Conservation (phyloP, 2,113 vertebrate genomes). For the Hucho hucho region DNA sequence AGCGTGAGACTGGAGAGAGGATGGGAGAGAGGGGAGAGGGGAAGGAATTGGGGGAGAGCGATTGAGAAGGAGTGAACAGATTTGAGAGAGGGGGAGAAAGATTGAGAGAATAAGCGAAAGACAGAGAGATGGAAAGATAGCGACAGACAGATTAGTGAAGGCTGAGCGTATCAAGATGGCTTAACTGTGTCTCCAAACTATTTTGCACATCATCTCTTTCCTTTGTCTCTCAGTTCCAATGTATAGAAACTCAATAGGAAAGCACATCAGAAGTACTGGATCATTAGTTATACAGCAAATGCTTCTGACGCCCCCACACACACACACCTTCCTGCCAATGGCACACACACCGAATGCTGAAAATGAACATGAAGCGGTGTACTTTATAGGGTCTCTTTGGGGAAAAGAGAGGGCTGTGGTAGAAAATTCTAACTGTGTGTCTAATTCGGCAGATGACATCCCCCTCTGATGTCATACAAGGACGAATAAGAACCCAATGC, state of each 20-base stretch:
- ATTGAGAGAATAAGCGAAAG: neutral
- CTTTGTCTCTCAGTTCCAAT: neutral
- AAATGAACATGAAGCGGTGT: neutral
- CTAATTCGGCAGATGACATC: neutral
- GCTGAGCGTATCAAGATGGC: neutral
- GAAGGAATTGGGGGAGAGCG: neutral
- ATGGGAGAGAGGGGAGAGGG: neutral
- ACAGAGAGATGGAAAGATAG: neutral
- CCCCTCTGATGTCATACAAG: neutral
- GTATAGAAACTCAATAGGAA: neutral
- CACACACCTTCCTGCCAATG: constrained; percentile 1
- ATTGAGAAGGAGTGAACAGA: neutral
- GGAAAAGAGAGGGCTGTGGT: neutral
- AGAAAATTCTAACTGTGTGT: neutral
- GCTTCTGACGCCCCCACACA: neutral
- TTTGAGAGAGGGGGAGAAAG: neutral
- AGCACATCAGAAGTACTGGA: neutral
- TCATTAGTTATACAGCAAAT: neutral
- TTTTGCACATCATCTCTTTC: neutral
- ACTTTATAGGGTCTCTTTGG: neutral
- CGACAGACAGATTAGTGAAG: neutral
- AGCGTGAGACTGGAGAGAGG: neutral
- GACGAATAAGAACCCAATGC: neutral
- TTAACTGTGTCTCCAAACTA: neutral
- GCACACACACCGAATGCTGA: neutral